phyloP scores from a whole-genome alignment of 2,888 invertebrate genomes.

The Hipparchia sbordonii region DNA sequence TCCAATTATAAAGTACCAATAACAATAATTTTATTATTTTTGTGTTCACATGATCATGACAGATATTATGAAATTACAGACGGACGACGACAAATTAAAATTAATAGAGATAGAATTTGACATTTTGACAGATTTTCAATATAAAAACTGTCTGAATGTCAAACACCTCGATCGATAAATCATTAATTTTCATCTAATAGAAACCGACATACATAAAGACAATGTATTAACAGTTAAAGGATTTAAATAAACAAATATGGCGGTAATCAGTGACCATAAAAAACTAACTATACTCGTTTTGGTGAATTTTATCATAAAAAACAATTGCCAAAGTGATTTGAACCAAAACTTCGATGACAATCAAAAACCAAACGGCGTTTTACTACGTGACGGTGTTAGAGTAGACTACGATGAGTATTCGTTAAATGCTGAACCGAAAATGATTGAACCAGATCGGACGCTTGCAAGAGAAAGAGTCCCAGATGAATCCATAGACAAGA shows the following conservation, averaged over 20 bases:
- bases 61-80: no score
- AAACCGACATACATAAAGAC: neutral
- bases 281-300: conserved; percentile 37
- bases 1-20: no score
- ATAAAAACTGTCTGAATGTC: no score
- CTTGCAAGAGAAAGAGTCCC: conserved; percentile 15
- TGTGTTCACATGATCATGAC: no score
- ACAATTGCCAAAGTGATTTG: conserved; percentile 35
- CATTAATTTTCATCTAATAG: neutral
- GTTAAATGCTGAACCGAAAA: conserved; percentile 5
- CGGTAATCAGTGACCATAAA: conserved; percentile 25
- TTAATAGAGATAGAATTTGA: no score
- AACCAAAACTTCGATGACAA: conserved; percentile 14
- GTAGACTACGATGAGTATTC: conserved; percentile 33
- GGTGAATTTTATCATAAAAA: conserved; percentile 33
- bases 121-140: no score
- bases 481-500: conserved; percentile 1
- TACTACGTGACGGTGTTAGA: conserved; percentile 17
- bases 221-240: conserved; percentile 13
- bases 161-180: no score
- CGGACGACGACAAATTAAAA: no score
- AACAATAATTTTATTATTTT: no score
- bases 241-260: conserved; percentile 28
- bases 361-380: conserved; percentile 2
- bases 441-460: conserved; percentile 26